Base-by-base conservation (phyloP, 2,113 vertebrate genomes). In the Noturus placidus region DNA sequence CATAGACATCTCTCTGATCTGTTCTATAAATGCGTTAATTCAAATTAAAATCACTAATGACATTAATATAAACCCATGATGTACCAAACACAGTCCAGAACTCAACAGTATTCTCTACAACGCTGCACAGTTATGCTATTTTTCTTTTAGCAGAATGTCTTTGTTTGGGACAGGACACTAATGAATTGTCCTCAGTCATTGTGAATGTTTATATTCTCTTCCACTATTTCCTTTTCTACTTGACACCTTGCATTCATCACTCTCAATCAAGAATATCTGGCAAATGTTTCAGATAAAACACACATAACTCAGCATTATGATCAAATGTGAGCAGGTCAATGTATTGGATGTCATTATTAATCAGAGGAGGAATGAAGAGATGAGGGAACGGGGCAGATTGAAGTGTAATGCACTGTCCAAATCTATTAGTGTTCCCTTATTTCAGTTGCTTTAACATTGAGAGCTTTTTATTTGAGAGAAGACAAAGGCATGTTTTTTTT, bases 331-430 rank as follows among this genome's bases (percentile, higher is more conserved):
- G 86, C 82, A 33, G 52, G 22, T 65, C 83, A 57, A 15, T 19
- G 14, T 86, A 82, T 85, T 89, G 89, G 76, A 88, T 86, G 89
- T 89, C 83, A 77, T 87, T 80, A 30, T 27, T 76, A 42, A 82
- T 89, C 38, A 61, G 61, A 46, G 76, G 70, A 74, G 35, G 25
- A 42, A 27, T 74, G 38, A 13, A 42, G 35, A 42, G 70, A 38
- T 38, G 35, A 38, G 67, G 0, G 30, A 70, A 19, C 81, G 30
- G 63, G 86, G 74, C 83, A 84, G 78, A 79, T 76, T 84, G 74
- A 89, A 88, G 84, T 25, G 67, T 76, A 59, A 59, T 35, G 67
- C 67, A 77, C 85, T 74, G 87, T 89, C 87, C 52, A 61, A 88
- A 82, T 89, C 88, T 77, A 87, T 91, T 92, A 88, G 86, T 57